phyloP scores from a whole-genome alignment of 2,888 invertebrate genomes.

The Trileptium ribeirensis region DNA sequence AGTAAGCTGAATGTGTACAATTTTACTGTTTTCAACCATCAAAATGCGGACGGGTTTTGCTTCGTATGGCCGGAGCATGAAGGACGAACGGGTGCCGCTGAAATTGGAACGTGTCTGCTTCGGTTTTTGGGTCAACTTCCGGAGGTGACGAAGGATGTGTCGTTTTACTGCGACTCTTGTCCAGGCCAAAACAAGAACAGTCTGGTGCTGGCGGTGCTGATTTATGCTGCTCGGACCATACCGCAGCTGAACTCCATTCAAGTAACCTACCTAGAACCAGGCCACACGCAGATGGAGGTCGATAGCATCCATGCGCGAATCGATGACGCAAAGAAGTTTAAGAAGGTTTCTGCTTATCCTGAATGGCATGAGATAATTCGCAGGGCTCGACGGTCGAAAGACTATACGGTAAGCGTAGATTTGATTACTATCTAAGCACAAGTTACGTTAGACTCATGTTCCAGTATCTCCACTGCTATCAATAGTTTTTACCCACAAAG shows the following conservation, averaged over 20 bases:
- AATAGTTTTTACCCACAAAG: too few relatives aligned
- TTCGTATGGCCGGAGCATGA: conserved; percentile 17
- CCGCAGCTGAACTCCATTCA: not conserved
- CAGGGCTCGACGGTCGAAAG: not conserved
- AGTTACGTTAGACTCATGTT: too few relatives aligned
- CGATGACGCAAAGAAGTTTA: not conserved
- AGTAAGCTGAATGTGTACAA: conserved; percentile 18
- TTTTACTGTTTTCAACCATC: conserved; percentile 9
- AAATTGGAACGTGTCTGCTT: conserved; percentile 10
- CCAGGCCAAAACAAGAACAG: conserved; percentile 18
- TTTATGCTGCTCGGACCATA: not conserved
- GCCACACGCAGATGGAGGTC: conserved; percentile 22
- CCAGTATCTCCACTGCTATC: too few relatives aligned
- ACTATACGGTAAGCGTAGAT: not conserved
- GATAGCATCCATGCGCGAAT: conserved; percentile 15
- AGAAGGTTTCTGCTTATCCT: not conserved
- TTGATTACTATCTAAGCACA: too few relatives aligned
- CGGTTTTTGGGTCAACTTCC: not conserved
- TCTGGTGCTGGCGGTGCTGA: not conserved
- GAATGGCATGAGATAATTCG: not conserved
- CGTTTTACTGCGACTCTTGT: conserved; percentile 17
- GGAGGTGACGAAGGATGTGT: not conserved
- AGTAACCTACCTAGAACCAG: conserved; percentile 2
- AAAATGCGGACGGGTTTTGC: conserved; percentile 16
- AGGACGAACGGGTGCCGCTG: not conserved